Conservation (phyloP, 2,888 invertebrate genomes). For the Himalopsyche japonica region DNA sequence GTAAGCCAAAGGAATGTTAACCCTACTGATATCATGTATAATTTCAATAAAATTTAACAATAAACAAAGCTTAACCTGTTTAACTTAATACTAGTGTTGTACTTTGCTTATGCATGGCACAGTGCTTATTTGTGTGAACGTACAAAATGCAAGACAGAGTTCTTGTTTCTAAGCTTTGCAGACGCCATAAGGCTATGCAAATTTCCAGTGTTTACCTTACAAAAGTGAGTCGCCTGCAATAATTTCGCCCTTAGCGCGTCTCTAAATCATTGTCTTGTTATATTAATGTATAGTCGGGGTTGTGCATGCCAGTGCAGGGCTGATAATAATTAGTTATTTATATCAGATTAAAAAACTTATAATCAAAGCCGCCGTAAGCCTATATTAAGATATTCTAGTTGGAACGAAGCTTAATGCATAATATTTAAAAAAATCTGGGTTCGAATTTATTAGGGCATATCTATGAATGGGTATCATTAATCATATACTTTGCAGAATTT, state of each 20-base stretch:
- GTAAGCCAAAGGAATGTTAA: background rate
- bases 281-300: slow-evolving; percentile 4
- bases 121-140: background rate
- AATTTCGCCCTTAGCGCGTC: slow-evolving; percentile 28
- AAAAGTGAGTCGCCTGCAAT: slow-evolving; percentile 34
- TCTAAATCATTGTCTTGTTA: slow-evolving; percentile 35
- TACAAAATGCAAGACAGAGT: background rate
- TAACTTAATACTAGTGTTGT: too few species aligned
- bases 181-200: slow-evolving; percentile 28
- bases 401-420: too few species aligned
- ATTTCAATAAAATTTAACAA: background rate
- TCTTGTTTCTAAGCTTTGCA: background rate
- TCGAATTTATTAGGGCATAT: too few species aligned
- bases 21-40: background rate
- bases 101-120: background rate
- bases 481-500: too few species aligned
- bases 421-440: too few species aligned
- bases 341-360: too few species aligned
- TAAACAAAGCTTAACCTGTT: too few species aligned
- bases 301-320: background rate
- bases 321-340: background rate
- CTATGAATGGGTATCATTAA: too few species aligned
- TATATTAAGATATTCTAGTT: too few species aligned
- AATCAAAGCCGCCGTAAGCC: too few species aligned
- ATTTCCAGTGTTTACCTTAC: slow-evolving; percentile 26